These are phyloP conservation scores for Pogoniulus pusillus DNA, from an alignment of 2,797 vertebrate species.

Conservation along the genomic window DNA sequence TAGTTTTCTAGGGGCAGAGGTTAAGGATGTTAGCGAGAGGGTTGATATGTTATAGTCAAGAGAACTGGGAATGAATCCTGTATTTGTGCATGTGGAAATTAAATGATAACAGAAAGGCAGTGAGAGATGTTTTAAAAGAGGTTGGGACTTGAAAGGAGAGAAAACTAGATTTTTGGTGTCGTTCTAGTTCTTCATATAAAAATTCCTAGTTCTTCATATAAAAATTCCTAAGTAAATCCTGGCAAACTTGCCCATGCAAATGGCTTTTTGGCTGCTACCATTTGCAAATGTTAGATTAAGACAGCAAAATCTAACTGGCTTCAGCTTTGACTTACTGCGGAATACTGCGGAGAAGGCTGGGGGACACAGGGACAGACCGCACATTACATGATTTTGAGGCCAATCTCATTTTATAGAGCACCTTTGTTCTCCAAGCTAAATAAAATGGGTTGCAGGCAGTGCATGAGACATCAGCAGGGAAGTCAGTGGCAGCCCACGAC, in stretches of 20 bases:
- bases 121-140: constrained; percentile 13
- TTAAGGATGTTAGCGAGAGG: constrained; percentile 68
- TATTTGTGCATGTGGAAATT: constrained; percentile 65
- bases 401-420: constrained; percentile 39
- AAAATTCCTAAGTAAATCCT: constrained; percentile 46
- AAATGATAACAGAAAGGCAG: constrained; percentile 56
- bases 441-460: background rate
- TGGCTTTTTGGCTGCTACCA: constrained; percentile 30
- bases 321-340: background rate
- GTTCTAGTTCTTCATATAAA: constrained; percentile 21
- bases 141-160: constrained; percentile 11
- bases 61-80: constrained; percentile 65
- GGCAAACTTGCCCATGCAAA: constrained; percentile 8
- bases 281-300: constrained; percentile 38
- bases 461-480: constrained; percentile 8
- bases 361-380: background rate
- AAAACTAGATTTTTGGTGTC: constrained; percentile 1
- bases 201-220: constrained; percentile 34
- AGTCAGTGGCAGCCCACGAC: background rate
- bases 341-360: background rate
- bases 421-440: constrained; percentile 41
- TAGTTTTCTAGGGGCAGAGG: constrained; percentile 64
- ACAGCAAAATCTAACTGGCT: background rate
- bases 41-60: constrained; percentile 65
- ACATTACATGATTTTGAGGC: background rate